These are phyloP conservation scores for Lepidurus couesii DNA, from an alignment of 1,140 invertebrate genomes.

Conservation along the genomic window DNA sequence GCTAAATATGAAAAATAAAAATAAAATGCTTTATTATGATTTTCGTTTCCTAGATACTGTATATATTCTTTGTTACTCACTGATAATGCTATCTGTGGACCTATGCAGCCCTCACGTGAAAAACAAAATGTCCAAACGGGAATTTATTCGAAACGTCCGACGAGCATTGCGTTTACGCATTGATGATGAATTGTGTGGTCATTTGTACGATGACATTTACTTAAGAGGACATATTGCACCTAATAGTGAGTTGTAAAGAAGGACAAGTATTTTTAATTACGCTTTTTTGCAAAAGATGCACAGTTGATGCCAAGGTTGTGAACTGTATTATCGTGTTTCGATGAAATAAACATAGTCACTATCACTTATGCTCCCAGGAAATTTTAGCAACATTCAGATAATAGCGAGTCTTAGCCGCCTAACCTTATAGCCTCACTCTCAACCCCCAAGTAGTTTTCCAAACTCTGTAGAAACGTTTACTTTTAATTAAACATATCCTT, in stretches of 20 bases:
- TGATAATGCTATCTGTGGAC: slow-evolving; percentile 53
- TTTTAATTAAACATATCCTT: no score
- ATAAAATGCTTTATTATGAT: slow-evolving; percentile 15
- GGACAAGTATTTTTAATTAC: slow-evolving; percentile 33
- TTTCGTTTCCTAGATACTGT: slow-evolving; percentile 47
- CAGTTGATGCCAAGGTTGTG: background rate
- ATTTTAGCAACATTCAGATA: no score
- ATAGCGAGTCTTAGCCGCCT: no score
- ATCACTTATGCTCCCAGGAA: no score
- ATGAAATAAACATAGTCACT: no score
- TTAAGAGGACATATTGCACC: slow-evolving; percentile 49
- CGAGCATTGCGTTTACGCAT: slow-evolving; percentile 45
- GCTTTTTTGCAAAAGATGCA: slow-evolving; percentile 37
- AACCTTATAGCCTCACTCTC: no score
- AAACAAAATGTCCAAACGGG: slow-evolving; percentile 56
- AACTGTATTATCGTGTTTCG: no score
- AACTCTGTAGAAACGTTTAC: no score
- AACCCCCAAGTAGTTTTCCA: no score
- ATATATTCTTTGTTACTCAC: slow-evolving; percentile 51
- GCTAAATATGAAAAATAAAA: background rate
- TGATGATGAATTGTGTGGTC: slow-evolving; percentile 50
- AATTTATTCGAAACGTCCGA: slow-evolving; percentile 53
- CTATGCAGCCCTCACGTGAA: slow-evolving; percentile 51
- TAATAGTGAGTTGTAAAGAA: slow-evolving; percentile 29
- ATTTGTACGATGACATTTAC: slow-evolving; percentile 54